Base-by-base conservation (phyloP, 2,888 invertebrate species). In the Muschampia plurimacula region DNA sequence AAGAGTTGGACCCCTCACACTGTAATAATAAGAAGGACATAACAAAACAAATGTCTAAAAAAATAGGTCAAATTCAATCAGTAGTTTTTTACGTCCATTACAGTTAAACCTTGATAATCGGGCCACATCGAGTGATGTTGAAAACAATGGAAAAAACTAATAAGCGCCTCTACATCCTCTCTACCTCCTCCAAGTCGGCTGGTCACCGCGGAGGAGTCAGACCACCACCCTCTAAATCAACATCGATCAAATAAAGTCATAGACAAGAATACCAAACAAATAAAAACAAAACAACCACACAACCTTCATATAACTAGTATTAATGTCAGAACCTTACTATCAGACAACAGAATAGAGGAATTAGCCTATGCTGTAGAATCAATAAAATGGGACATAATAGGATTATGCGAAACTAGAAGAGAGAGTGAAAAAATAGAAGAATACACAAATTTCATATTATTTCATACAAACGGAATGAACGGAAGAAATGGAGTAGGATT, bases 401-500 rank as follows among this genome's bases (percentile, higher is more conserved):
- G 79, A 9, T 52, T 80, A 36, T 63, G 72, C 2, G 80, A 78
- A 71, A 74, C 69, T 28, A 77, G 78, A 75, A 74, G 76, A 75
- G 64, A 68, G 62, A 77, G 77, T 2, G 69, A 77, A 57, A 32
- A 32, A 22, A 79, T 78, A 36, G 73, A 74, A 75, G 78, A 80
- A 74, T 72, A 78, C 44, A 15, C 73, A 2, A 74, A 81, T 15
- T 79, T 75, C 55, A 78, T 81, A 4, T 13, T 81, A 1, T 78
- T 32, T 49, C 74, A 78, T 49, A 75, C 68, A 65, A 64, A 75
- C 9, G 66, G 74, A 32, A 77, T 67, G 5, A 67, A 63, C 12
- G 78, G 77, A 7, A 72, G 57, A 57, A 74, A 78, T 60, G 78
- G 78, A 62, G 76, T 78, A 13, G 77, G 80, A 6, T 80, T 77